These are phyloP conservation scores for Cochlearius cochlearius DNA, from an alignment of 2,113 vertebrate species.

Conservation along the genomic window DNA sequence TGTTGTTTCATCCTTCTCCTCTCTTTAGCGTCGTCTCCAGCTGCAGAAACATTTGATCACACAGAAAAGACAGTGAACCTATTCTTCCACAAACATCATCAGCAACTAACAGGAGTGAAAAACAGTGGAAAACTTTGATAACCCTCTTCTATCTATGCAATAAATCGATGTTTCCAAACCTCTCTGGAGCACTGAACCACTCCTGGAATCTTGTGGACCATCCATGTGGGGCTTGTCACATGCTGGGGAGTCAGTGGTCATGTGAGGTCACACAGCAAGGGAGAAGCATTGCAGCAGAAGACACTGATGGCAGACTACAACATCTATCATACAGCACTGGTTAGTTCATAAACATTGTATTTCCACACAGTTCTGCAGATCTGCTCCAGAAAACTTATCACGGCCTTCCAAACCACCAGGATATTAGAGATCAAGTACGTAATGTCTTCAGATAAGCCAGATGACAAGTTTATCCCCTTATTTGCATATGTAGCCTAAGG, in stretches of 20 bases:
- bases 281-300: not conserved
- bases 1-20: not conserved
- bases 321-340: not conserved
- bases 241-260: not conserved
- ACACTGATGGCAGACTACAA: not conserved
- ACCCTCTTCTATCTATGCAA: not conserved
- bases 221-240: conserved; percentile 4
- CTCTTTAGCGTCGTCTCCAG: not conserved
- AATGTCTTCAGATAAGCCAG: not conserved
- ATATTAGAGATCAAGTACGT: not conserved
- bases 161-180: conserved; percentile 9
- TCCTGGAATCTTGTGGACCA: not conserved
- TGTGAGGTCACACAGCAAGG: not conserved
- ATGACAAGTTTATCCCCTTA: not conserved
- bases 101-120: not conserved
- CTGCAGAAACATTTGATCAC: not conserved
- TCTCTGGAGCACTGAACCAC: not conserved
- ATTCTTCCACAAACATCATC: not conserved
- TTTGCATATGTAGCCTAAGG: not conserved
- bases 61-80: conserved; percentile 10
- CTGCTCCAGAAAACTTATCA: not conserved
- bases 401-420: not conserved
- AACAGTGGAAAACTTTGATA: conserved; percentile 26
- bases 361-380: not conserved
- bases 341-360: not conserved